Percentiles rank a stretch among this genome's conserved stretches.
Evolutionary conservation across 2,888 invertebrate genomes (phyloP).

Genomic region (Copidosoma aretas): DNA sequence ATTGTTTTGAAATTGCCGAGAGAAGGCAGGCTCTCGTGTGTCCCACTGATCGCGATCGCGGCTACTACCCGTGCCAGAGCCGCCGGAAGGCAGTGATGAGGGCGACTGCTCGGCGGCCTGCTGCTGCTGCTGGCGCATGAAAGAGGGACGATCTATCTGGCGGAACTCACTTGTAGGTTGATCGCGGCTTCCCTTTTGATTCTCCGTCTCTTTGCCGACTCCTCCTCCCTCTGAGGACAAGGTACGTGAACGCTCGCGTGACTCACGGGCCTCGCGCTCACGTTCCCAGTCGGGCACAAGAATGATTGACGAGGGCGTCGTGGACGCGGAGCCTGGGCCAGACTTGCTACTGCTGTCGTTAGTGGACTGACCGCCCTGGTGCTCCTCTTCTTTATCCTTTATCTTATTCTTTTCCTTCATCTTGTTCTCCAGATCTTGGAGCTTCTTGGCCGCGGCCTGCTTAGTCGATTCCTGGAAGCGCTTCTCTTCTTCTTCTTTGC

Average conservation of each 20-base stretch:
- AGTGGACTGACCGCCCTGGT: slow-evolving; percentile 6
- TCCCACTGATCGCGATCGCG: slow-evolving; percentile 61
- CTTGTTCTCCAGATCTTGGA: slow-evolving; percentile 74
- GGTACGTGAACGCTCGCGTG: slow-evolving; percentile 61
- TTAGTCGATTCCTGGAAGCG: slow-evolving; percentile 72
- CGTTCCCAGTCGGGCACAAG: slow-evolving; percentile 66
- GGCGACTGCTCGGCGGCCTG: slow-evolving; percentile 36
- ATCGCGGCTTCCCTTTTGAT: slow-evolving; percentile 42
- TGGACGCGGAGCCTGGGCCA: neutral
- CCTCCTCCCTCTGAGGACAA: slow-evolving; percentile 53
- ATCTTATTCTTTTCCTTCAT: slow-evolving; percentile 68
- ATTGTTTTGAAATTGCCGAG: slow-evolving; percentile 80
- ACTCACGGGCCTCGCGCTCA: slow-evolving; percentile 62
- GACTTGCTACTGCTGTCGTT: slow-evolving; percentile 11
- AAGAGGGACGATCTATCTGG: slow-evolving; percentile 45
- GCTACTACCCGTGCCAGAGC: slow-evolving; percentile 50
- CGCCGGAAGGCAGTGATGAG: slow-evolving; percentile 17
- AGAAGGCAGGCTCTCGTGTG: slow-evolving; percentile 70
- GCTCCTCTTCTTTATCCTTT: slow-evolving; percentile 54
- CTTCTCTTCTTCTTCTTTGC: slow-evolving; percentile 89
- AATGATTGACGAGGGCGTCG: slow-evolving; percentile 14
- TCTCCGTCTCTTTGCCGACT: slow-evolving; percentile 47
- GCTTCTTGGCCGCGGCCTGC: slow-evolving; percentile 70
- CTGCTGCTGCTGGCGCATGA: slow-evolving; percentile 43
- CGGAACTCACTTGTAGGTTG: slow-evolving; percentile 48